Percentiles rank a stretch among this genome's conserved stretches.
Evolutionary conservation across 2,888 invertebrate species (phyloP).

Genomic region (Sphecodes monilicornis): DNA sequence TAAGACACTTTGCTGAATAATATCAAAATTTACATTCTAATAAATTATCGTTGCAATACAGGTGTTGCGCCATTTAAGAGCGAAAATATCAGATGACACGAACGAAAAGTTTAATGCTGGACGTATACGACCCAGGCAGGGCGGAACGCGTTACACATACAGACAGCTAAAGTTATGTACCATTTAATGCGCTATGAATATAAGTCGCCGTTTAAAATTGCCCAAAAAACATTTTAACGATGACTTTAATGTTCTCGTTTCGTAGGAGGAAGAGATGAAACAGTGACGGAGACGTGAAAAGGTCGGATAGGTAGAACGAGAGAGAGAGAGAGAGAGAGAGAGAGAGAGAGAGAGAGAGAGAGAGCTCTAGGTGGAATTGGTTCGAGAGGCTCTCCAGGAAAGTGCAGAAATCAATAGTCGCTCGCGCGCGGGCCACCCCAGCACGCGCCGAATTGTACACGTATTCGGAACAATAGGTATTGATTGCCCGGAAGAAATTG

Average conservation of each 20-base stretch:
- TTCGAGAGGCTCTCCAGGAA: slow-evolving; percentile 48
- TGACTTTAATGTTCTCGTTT: not conserved
- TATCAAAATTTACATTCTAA: too few species aligned
- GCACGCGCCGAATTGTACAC: slow-evolving; percentile 51
- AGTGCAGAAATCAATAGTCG: slow-evolving; percentile 54
- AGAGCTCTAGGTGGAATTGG: slow-evolving; percentile 31
- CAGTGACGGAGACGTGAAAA: not conserved
- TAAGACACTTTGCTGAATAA: too few species aligned
- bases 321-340: not conserved
- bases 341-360: not conserved
- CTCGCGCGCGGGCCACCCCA: slow-evolving; percentile 30
- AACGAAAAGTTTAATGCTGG: not conserved
- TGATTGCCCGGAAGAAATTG: slow-evolving; percentile 57
- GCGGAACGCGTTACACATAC: too few species aligned
- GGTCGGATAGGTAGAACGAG: not conserved
- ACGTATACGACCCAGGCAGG: too few species aligned
- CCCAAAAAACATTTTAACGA: too few species aligned
- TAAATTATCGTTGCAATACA: not conserved
- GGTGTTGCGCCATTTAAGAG: not conserved
- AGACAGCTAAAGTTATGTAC: not conserved
- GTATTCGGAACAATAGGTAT: slow-evolving; percentile 55
- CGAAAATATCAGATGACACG: not conserved
- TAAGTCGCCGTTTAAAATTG: not conserved
- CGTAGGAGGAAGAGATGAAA: not conserved
- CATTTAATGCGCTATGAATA: not conserved